Conservation (phyloP, 2,888 invertebrate genomes). For the Hipparchia semele region DNA sequence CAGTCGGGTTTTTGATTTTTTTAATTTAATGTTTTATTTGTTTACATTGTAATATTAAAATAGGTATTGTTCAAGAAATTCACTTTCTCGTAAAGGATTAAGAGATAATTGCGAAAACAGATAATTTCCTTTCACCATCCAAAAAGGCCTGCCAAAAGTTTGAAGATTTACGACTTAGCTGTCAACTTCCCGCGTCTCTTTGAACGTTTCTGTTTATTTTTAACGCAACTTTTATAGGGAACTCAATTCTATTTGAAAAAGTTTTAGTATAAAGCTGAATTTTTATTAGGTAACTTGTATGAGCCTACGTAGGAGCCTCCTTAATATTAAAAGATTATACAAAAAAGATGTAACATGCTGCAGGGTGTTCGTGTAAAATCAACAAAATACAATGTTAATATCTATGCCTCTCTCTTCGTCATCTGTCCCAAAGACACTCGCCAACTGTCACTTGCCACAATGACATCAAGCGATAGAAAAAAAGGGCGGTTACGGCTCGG, state of each 20-base stretch:
- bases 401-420: too few relatives aligned
- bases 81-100: constrained; percentile 18
- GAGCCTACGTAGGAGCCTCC: neutral
- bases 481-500: too few relatives aligned
- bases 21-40: too few relatives aligned
- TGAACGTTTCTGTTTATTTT: constrained; percentile 21
- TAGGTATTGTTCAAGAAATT: constrained; percentile 10
- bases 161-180: constrained; percentile 28
- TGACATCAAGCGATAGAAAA: too few relatives aligned
- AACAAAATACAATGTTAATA: too few relatives aligned
- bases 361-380: too few relatives aligned
- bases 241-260: constrained; percentile 19
- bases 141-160: constrained; percentile 29
- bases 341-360: too few relatives aligned
- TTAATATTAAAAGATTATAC: too few relatives aligned
- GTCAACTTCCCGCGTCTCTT: constrained; percentile 20
- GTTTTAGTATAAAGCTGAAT: neutral
- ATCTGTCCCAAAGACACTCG: too few relatives aligned
- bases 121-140: constrained; percentile 25
- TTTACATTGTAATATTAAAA: too few relatives aligned
- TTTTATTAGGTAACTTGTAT: constrained; percentile 9
- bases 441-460: too few relatives aligned
- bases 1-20: too few relatives aligned
- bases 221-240: constrained; percentile 4
- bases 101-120: constrained; percentile 25